A percentile compares a stretch with the other conserved stretches of the same genome.
Conservation (phyloP, 2,888 invertebrate species). For the Sarcophaga rosellei region DNA sequence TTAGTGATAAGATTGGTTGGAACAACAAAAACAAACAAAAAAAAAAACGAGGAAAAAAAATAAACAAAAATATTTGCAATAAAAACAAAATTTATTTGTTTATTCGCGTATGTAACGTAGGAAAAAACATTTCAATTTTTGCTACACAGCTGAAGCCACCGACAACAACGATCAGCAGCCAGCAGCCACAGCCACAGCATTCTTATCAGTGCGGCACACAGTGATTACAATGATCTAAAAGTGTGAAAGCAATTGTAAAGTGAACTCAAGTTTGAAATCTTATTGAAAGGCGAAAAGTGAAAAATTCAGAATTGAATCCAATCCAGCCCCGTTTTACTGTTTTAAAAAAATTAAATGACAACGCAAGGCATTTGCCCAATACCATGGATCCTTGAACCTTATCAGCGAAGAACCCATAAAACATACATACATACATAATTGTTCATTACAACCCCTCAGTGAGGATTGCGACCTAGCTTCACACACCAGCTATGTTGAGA, state of each 20-base stretch:
- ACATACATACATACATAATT: too few species aligned
- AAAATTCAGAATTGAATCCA: too few species aligned
- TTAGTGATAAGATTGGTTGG: slow-evolving; percentile 59
- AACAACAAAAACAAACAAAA: slow-evolving; percentile 23
- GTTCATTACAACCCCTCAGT: too few species aligned
- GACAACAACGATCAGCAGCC: background rate
- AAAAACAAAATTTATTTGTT: slow-evolving; percentile 16
- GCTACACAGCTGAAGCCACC: slow-evolving; percentile 1
- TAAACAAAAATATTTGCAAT: slow-evolving; percentile 29
- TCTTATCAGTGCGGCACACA: slow-evolving; percentile 20
- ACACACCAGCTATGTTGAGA: too few species aligned
- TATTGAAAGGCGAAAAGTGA: too few species aligned
- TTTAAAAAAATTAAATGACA: too few species aligned
- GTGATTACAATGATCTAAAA: background rate
- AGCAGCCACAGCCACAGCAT: background rate
- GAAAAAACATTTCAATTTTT: slow-evolving; percentile 8
- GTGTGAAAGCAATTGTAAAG: too few species aligned
- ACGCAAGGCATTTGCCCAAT: background rate
- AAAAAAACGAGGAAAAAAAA: background rate
- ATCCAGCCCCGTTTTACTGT: too few species aligned
- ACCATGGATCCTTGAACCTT: too few species aligned
- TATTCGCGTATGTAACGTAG: slow-evolving; percentile 2
- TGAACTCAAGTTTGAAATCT: too few species aligned
- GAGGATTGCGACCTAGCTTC: too few species aligned
- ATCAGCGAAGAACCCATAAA: too few species aligned